Base-by-base conservation (phyloP, 2,888 invertebrate species). In the Urechis unicinctus region DNA sequence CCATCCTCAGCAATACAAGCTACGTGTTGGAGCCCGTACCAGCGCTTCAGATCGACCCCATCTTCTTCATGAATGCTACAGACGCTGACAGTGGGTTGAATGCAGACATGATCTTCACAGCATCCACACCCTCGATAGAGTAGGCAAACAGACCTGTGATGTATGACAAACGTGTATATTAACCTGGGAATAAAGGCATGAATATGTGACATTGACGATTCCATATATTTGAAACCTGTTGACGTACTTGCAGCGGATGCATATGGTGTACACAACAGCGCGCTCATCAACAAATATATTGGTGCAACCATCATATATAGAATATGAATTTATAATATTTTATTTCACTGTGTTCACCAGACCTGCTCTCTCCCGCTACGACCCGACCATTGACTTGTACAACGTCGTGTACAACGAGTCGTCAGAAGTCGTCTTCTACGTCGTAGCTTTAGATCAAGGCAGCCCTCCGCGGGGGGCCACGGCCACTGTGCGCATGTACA, bases 391-490 rank as follows among this genome's bases (percentile, higher is more conserved):
- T 22, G 51, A 60, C 46, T 59, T 70, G 3, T 64, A 63, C 58
- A 51, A 60, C 30, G 57, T 62, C 26, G 63, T 70, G 5, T 69
- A 69, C 57, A 55, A 60, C 9, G 59, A 62, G 49, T 66, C 64
- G 45, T 69, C 66, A 2, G 61, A 60, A 5, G 51, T 70, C 9
- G 56, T 53, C 13, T 68, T 68, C 59, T 57, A 61, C n/a, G 57
- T 69, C 31, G 63, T 66, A 13, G 68, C 66, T 21, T 60, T 67
- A 25, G 70, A 71, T 53, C 60, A 64, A n/a, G 68, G 68, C 3
- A 61, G 55, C 9, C 66, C 70, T 6, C 57, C 60, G 1, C 58
- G 64, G 3, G 71, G 71, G n/a, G 57, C 64, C 13, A 36, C 36
- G 36, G 50, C 30, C 5, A 50, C 9, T 21, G 50, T 53, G 21